Conservation (phyloP, 2,113 vertebrate genomes). For the Alectura lathami region DNA sequence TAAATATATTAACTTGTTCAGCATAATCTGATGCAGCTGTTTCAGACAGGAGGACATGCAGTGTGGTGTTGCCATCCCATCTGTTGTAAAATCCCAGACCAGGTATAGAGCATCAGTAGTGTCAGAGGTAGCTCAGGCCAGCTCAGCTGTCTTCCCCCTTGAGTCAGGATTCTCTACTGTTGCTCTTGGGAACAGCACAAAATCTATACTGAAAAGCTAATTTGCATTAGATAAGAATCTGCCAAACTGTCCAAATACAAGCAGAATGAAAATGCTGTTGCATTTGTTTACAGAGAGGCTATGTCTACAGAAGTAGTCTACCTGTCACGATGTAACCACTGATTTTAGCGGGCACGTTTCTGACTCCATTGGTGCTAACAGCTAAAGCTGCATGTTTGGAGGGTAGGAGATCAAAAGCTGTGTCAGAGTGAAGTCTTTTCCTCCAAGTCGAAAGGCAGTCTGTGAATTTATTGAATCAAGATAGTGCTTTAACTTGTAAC, state of each 20-base stretch:
- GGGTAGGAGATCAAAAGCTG: neutral
- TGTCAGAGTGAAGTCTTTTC: neutral
- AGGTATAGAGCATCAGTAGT: neutral
- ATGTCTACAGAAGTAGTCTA: rapidly evolving
- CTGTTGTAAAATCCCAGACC: neutral
- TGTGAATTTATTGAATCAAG: neutral
- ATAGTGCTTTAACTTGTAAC: neutral
- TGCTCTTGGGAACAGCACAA: neutral
- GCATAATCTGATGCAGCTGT: neutral
- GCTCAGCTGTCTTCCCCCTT: neutral
- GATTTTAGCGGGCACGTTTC: neutral
- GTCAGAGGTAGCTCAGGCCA: neutral
- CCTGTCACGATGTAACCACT: neutral
- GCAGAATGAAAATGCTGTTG: neutral
- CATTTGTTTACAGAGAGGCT: neutral
- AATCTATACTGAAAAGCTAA: neutral
- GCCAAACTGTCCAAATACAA: neutral
- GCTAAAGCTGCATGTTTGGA: neutral
- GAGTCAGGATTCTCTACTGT: rapidly evolving
- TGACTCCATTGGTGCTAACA: neutral
- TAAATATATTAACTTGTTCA: neutral
- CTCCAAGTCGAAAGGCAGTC: neutral
- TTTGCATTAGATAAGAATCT: neutral
- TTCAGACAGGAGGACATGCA: neutral
- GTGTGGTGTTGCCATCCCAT: neutral